Evolutionary conservation across 2,113 vertebrate species (phyloP).

Genomic region (Leucoraja erinaceus): DNA sequence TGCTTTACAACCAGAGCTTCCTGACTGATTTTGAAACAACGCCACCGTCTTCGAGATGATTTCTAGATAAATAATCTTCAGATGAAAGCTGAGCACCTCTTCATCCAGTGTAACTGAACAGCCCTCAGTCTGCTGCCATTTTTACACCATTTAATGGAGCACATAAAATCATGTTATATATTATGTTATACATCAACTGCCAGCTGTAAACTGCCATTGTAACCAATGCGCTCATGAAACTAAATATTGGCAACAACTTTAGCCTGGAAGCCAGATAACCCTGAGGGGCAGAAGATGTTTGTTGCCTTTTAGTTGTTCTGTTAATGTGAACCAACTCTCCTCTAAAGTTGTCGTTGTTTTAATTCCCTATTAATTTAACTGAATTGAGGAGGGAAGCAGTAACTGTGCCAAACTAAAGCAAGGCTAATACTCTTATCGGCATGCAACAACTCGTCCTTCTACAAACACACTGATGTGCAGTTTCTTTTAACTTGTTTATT

Average conservation of each 20-base stretch:
- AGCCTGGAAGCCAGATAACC: neutral
- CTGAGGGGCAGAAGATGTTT: neutral
- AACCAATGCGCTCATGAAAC: neutral
- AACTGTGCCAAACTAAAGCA: constrained; percentile 11
- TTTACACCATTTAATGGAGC: neutral
- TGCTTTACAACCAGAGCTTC: neutral
- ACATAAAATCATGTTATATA: neutral
- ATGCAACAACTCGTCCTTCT: neutral
- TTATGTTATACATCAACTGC: neutral
- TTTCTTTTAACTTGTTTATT: neutral
- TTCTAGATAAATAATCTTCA: neutral
- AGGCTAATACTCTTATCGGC: neutral
- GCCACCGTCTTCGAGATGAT: neutral
- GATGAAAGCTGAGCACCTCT: neutral
- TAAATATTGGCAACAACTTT: constrained; percentile 3
- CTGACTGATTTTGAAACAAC: neutral
- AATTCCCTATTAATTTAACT: constrained; percentile 7
- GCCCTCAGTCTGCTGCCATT: neutral
- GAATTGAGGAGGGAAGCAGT: neutral
- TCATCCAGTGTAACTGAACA: neutral
- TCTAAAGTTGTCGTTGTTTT: neutral
- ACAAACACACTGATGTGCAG: neutral
- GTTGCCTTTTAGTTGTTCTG: neutral
- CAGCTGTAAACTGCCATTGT: neutral
- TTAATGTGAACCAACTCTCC: neutral